Evolutionary conservation across 2,888 invertebrate genomes (phyloP).

Genomic region (Chrysolina haemoptera): DNA sequence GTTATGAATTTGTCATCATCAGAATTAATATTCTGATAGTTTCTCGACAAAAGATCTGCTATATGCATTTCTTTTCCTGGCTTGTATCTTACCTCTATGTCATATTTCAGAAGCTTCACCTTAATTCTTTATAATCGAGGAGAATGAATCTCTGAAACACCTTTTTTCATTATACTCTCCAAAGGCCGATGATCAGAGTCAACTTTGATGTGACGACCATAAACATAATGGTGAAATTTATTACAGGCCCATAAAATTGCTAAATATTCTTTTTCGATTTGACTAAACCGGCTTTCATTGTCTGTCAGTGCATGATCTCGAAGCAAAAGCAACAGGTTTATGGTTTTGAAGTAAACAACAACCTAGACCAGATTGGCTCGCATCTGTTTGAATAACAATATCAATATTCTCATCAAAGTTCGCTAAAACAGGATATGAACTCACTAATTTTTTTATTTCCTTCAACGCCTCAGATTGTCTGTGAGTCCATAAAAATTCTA

Average conservation of each 20-base stretch:
- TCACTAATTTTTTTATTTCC: background rate
- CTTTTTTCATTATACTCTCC: background rate
- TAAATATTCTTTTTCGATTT: slow-evolving; percentile 8
- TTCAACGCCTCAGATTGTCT: background rate
- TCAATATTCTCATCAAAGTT: too few relatives aligned
- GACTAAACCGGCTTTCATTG: slow-evolving; percentile 2
- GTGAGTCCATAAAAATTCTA: background rate
- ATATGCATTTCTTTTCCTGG: slow-evolving; percentile 10
- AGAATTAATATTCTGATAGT: too few relatives aligned
- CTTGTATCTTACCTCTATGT: background rate
- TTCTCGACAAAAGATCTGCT: background rate
- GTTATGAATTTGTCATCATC: background rate
- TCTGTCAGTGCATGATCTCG: background rate
- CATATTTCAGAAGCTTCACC: background rate
- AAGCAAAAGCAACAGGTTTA: slow-evolving; percentile 10
- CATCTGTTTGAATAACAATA: slow-evolving; percentile 7
- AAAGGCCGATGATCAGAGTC: background rate
- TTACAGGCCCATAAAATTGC: background rate
- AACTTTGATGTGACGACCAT: background rate
- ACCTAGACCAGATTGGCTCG: background rate
- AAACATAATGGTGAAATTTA: slow-evolving; percentile 7
- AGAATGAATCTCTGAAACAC: background rate
- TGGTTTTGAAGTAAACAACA: background rate
- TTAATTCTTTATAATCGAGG: background rate
- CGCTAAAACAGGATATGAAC: background rate